Percentiles rank a stretch among this genome's conserved stretches.
Evolutionary conservation across 2,888 invertebrate species (phyloP).

Genomic region (Cantharis nigra): DNA sequence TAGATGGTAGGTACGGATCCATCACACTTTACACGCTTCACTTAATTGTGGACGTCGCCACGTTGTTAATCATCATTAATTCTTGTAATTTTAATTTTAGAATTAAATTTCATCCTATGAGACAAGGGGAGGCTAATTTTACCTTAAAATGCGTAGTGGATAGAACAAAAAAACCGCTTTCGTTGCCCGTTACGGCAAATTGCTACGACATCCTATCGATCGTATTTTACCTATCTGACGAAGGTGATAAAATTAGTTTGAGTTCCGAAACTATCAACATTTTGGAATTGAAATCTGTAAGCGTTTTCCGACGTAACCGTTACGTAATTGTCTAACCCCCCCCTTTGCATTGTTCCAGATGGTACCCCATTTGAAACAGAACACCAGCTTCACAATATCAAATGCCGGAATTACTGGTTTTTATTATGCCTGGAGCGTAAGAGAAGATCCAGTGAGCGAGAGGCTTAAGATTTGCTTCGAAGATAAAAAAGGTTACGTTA

Average conservation of each 20-base stretch:
- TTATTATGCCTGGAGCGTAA: conserved; percentile 50
- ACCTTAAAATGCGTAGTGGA: conserved; percentile 62
- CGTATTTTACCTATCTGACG: conserved; percentile 53
- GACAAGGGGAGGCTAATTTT: conserved; percentile 61
- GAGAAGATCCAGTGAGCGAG: conserved; percentile 36
- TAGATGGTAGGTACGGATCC: too few species aligned
- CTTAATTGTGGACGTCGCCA: too few species aligned
- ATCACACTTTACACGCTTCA: too few species aligned
- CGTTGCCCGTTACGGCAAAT: conserved; percentile 59
- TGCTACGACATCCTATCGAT: conserved; percentile 61
- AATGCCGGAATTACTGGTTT: conserved; percentile 51
- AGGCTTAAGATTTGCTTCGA: conserved; percentile 32
- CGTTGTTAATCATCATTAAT: not conserved
- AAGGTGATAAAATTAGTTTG: conserved; percentile 40
- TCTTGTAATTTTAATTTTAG: conserved; percentile 47
- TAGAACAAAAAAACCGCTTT: conserved; percentile 59
- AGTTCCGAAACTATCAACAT: conserved; percentile 44
- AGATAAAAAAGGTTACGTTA: conserved; percentile 37
- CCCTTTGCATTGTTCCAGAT: conserved; percentile 42
- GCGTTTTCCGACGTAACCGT: not conserved
- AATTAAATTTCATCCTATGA: conserved; percentile 60
- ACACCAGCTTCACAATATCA: conserved; percentile 44
- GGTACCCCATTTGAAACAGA: conserved; percentile 38
- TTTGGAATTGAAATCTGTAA: conserved; percentile 54
- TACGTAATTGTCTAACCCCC: not conserved